These are phyloP conservation scores for Folsomia candida DNA, from an alignment of 2,888 invertebrate species.

Conservation along the genomic window DNA sequence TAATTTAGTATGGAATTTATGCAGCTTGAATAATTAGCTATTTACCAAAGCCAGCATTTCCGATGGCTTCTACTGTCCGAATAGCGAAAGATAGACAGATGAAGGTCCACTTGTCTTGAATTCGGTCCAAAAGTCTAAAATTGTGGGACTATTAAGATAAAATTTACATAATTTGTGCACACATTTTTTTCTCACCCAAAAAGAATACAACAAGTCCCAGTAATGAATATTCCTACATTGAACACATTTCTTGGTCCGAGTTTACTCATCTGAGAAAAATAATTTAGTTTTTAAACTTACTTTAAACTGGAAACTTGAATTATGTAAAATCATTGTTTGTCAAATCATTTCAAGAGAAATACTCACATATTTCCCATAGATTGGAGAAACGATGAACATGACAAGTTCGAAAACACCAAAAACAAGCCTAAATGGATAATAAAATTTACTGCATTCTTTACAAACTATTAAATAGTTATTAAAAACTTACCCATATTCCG, in stretches of 20 bases:
- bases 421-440: no score
- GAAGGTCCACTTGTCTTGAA: slow-evolving; percentile 60
- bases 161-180: no score
- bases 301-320: no score
- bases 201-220: slow-evolving; percentile 76
- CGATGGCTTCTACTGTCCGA: slow-evolving; percentile 77
- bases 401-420: slow-evolving; percentile 82
- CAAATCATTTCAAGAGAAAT: background rate
- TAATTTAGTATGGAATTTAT: no score
- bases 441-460: no score
- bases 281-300: no score
- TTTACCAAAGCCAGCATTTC: slow-evolving; percentile 79
- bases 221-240: slow-evolving; percentile 77
- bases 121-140: slow-evolving; percentile 8
- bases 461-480: background rate
- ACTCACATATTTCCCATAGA: slow-evolving; percentile 72
- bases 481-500: slow-evolving; percentile 72
- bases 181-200: slow-evolving; percentile 63
- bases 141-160: no score
- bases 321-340: no score
- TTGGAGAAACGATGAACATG: slow-evolving; percentile 75
- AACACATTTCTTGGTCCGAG: slow-evolving; percentile 55
- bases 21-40: no score
- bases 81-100: slow-evolving; percentile 74
- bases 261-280: slow-evolving; percentile 13